Percentiles rank a stretch among this genome's conserved stretches.
Conservation (phyloP, 2,888 invertebrate genomes). For the Eupithecia dodoneata region DNA sequence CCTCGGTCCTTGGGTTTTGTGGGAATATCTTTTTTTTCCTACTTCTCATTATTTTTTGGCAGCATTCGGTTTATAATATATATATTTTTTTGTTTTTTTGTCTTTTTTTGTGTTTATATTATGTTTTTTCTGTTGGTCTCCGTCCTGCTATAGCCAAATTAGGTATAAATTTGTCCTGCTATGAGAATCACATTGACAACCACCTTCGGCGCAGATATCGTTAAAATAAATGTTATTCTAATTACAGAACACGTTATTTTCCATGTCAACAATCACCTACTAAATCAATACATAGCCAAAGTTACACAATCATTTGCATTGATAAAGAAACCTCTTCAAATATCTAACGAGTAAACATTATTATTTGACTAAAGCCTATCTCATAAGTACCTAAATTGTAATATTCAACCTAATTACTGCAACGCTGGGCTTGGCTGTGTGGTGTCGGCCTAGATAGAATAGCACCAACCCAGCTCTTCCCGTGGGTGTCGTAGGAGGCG, state of each 20-base stretch:
- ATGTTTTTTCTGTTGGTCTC: neutral
- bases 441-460: no score
- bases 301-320: neutral
- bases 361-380: neutral
- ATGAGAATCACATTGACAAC: neutral
- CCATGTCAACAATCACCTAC: neutral
- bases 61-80: no score
- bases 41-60: no score
- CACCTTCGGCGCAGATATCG: neutral
- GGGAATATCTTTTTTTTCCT: no score
- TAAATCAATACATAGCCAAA: conserved; percentile 2
- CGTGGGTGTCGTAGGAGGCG: no score
- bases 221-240: neutral
- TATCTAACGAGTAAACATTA: neutral
- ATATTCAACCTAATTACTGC: neutral
- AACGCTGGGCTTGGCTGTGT: no score
- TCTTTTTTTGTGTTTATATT: no score
- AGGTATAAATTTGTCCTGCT: neutral
- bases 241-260: neutral
- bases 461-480: no score
- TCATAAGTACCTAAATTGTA: neutral
- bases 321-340: conserved; percentile 1
- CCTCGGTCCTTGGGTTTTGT: no score
- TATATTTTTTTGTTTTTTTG: no score
- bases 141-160: neutral